Evolutionary conservation across 1,140 invertebrate species (phyloP), one percentile per base, ranked within the genome.

Genomic region (Protaetia brevitarsis): DNA sequence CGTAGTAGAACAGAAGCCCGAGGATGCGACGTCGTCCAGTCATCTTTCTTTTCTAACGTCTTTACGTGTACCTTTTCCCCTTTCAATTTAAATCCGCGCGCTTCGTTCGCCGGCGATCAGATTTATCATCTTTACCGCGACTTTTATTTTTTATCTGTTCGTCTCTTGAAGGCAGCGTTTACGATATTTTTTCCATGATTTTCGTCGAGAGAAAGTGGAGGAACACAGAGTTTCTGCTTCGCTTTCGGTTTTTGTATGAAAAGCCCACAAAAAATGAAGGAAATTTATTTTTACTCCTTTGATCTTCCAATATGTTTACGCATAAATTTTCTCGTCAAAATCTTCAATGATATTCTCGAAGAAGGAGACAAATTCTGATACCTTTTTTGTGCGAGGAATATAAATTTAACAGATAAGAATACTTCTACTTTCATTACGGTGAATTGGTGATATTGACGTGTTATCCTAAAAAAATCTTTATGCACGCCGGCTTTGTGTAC

Each of bases 1-100:
- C n/a, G n/a, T n/a, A n/a, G n/a, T n/a, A n/a, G n/a, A n/a, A n/a
- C n/a, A n/a, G n/a, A n/a, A n/a, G n/a, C n/a, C 34, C 67, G 66
- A 63, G 60, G 56, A 58, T 6, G 23, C 11, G 13, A 8, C 11
- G 13, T 23, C 56, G 10, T 58, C 28, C 21, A 8, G 5, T 58
- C 28, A 4, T 58, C 23, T 23, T 57, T 57, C 7, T 16, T 3
- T 16, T 7, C 4, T 57, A 19, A 8, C 19, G 2, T 57, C 5
- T 5, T 23, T 58, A 28, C 28, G 23, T 27, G n/a, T 58, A 27
- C 10, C 11, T 27, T 30, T 58, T 58, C 16, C 29, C 28, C 21
- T 58, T 58, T 45, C 37, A 45, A 45, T 45, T 45, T 45, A 45
- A 45, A 45, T 45, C 37, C 23, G 37, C 37, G 37, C 37, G 37